Conservation (phyloP, 2,797 vertebrate species). For the Todus mexicanus region DNA sequence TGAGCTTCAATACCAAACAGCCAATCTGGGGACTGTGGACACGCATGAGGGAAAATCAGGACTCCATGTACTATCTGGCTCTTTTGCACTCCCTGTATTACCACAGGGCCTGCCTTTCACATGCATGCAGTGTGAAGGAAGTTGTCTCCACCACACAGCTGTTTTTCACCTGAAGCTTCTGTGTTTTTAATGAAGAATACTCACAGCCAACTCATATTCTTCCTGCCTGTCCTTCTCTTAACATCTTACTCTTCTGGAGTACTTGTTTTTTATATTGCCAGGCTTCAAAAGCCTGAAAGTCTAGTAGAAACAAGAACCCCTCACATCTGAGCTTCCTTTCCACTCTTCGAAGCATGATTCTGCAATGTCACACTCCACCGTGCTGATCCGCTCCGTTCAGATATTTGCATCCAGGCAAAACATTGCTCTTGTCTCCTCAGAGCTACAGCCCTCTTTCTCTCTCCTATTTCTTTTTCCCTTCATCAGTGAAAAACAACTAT, state of each 20-base stretch:
- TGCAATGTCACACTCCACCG: not conserved
- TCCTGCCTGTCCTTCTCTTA: not conserved
- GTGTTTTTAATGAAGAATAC: not conserved
- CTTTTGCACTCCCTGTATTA: not conserved
- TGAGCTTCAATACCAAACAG: not conserved
- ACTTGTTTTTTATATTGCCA: not conserved
- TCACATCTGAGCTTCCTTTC: not conserved
- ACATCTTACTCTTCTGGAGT: not conserved
- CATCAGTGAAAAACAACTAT: not conserved
- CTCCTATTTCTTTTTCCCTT: not conserved
- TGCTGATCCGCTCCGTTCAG: not conserved
- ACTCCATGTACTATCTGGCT: not conserved
- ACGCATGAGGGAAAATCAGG: not conserved
- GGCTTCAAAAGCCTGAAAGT: not conserved
- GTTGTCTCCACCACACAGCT: not conserved
- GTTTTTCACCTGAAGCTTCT: not conserved
- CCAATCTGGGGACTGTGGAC: not conserved
- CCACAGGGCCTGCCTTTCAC: not conserved
- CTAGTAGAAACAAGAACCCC: not conserved
- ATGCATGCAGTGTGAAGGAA: not conserved
- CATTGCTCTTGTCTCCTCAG: not conserved
- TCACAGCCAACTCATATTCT: fast-evolving
- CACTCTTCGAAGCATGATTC: not conserved
- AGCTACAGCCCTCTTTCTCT: not conserved
- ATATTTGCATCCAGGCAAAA: not conserved